These are phyloP conservation scores for Equus quagga DNA, from an alignment of 2,113 vertebrate genomes.

Conservation along the genomic window DNA sequence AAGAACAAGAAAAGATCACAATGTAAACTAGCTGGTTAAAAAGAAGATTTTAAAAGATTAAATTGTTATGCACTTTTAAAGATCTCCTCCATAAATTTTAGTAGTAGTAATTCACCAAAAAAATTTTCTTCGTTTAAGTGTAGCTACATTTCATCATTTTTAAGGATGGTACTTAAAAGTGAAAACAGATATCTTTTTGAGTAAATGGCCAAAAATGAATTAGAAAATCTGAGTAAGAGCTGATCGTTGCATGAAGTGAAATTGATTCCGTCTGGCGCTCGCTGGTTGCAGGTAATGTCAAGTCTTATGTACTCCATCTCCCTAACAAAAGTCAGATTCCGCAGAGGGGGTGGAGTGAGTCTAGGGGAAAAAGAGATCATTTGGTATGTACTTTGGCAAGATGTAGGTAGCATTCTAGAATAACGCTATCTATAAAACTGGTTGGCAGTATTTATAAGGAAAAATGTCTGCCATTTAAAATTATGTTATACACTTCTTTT, in stretches of 20 bases:
- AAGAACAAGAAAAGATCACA: background rate
- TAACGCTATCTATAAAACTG: constrained; percentile 49
- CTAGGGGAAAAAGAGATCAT: background rate
- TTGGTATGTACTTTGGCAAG: constrained; percentile 55
- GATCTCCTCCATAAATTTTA: background rate
- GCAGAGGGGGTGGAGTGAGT: background rate
- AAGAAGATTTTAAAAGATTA: background rate
- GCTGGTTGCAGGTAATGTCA: background rate
- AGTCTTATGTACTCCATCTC: background rate
- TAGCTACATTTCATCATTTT: background rate
- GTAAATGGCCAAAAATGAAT: background rate
- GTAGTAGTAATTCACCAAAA: background rate
- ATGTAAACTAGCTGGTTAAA: background rate
- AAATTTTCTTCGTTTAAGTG: background rate
- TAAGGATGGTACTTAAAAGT: background rate
- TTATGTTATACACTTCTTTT: constrained; percentile 52
- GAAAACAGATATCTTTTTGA: background rate
- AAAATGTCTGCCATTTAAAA: constrained; percentile 71
- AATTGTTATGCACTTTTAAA: background rate
- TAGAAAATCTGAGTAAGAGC: background rate
- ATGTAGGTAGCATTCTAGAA: constrained; percentile 11
- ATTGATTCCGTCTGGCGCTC: background rate
- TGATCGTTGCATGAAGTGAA: background rate
- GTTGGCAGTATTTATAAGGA: constrained; percentile 44
- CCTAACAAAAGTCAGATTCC: background rate